Evolutionary conservation across 2,797 vertebrate genomes (phyloP).

Genomic region (Amblyraja radiata): DNA sequence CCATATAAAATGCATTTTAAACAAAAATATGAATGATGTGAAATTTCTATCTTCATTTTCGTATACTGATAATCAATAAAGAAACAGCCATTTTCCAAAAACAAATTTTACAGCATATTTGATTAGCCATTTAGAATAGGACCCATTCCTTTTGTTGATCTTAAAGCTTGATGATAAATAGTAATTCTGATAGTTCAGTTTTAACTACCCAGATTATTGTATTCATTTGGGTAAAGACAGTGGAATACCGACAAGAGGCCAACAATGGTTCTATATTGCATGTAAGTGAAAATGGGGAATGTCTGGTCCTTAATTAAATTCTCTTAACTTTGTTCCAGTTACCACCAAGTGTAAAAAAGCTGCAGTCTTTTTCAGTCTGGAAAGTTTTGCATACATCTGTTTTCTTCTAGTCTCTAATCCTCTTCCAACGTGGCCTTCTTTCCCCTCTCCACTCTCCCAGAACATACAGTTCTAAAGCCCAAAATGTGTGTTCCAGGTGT

Average conservation of each 20-base stretch:
- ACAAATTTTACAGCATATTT: no score
- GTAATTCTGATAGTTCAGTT: not conserved
- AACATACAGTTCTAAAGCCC: conserved; percentile 50
- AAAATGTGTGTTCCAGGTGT: conserved; percentile 54
- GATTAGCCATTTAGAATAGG: not conserved
- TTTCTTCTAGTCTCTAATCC: conserved; percentile 54
- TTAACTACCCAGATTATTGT: not conserved
- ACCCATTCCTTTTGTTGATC: not conserved
- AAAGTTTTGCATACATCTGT: conserved; percentile 51
- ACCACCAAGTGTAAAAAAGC: not conserved
- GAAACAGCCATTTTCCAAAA: not conserved
- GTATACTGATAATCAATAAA: not conserved
- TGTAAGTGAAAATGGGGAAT: conserved; percentile 40
- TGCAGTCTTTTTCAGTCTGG: conserved; percentile 44
- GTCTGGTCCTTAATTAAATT: conserved; percentile 52
- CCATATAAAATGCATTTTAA: not conserved
- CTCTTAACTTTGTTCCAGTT: conserved; percentile 9
- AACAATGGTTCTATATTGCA: conserved; percentile 21
- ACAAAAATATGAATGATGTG: not conserved
- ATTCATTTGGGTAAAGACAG: not conserved
- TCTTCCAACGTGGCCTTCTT: conserved; percentile 50
- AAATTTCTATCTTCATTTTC: not conserved
- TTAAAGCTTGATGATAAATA: not conserved
- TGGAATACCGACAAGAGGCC: not conserved
- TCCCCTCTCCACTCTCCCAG: conserved; percentile 55